Percentiles rank a stretch among this genome's conserved stretches.
Evolutionary conservation across 2,113 vertebrate species (phyloP).

Genomic region (Tachysurus vachellii): DNA sequence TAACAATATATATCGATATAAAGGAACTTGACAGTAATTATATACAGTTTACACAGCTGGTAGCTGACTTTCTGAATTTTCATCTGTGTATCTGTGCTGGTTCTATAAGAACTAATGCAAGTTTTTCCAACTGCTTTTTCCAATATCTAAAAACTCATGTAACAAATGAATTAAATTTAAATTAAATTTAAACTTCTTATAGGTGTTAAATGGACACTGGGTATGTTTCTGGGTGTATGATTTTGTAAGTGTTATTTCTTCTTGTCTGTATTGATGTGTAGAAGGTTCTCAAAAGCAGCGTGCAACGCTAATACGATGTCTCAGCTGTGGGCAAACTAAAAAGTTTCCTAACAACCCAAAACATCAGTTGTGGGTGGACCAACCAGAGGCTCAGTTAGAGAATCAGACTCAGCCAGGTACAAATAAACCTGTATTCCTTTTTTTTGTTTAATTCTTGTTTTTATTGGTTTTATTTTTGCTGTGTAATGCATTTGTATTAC

Average conservation of each 20-base stretch:
- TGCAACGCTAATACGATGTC: slow-evolving; percentile 71
- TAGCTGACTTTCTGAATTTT: background rate
- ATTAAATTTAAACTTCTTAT: background rate
- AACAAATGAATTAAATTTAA: background rate
- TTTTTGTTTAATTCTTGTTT: background rate
- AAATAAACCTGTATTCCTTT: background rate
- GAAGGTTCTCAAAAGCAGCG: slow-evolving; percentile 60
- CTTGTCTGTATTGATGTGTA: slow-evolving; percentile 39
- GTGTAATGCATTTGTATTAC: background rate
- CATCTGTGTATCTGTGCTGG: too few species aligned
- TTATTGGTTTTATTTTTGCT: background rate
- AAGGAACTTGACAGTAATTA: background rate
- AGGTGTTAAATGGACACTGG: background rate
- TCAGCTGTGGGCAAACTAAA: slow-evolving; percentile 74
- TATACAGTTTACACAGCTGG: background rate
- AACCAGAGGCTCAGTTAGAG: slow-evolving; percentile 73
- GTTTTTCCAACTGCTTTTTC: background rate
- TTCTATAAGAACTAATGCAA: background rate
- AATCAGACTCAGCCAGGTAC: slow-evolving; percentile 66
- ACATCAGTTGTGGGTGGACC: slow-evolving; percentile 75
- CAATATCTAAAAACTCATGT: background rate
- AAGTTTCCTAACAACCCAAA: slow-evolving; percentile 72
- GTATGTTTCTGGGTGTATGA: background rate
- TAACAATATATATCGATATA: background rate
- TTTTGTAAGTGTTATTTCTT: background rate